Evolutionary conservation across 2,888 invertebrate genomes (phyloP).

Genomic region (Eulithis testata): DNA sequence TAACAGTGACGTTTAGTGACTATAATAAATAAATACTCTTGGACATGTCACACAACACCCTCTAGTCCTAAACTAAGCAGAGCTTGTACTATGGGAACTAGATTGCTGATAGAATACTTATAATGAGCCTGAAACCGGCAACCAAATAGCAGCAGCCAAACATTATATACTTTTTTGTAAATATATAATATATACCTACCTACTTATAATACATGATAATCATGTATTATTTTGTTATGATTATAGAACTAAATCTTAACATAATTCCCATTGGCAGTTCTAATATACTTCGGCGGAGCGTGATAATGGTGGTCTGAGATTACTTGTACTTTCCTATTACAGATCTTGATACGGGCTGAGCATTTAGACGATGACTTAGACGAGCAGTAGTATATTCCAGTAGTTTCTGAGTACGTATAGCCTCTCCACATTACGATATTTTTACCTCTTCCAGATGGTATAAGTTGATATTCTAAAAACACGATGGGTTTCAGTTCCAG

Average conservation of each 20-base stretch:
- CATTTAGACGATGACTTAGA: conserved; percentile 1
- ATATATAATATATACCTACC: too few species aligned
- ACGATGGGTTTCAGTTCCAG: not conserved
- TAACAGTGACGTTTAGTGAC: too few species aligned
- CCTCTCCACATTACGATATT: conserved; percentile 46
- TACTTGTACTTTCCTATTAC: not conserved
- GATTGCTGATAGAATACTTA: too few species aligned
- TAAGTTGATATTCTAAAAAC: conserved; percentile 30
- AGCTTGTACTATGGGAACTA: too few species aligned
- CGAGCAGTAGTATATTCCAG: conserved; percentile 23
- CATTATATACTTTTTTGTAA: too few species aligned
- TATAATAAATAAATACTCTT: too few species aligned
- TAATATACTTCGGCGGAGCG: not conserved
- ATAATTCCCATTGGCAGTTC: not conserved
- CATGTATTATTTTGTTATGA: too few species aligned
- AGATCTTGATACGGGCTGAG: not conserved
- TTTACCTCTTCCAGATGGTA: conserved; percentile 47
- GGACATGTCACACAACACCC: too few species aligned
- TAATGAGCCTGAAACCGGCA: too few species aligned
- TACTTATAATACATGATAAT: too few species aligned
- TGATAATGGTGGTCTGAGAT: not conserved
- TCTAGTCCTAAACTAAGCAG: too few species aligned
- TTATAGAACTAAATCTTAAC: not conserved
- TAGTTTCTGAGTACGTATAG: conserved; percentile 44
- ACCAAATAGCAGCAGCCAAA: too few species aligned